phyloP scores from a whole-genome alignment of 2,113 vertebrate species.

The Oplegnathus fasciatus region DNA sequence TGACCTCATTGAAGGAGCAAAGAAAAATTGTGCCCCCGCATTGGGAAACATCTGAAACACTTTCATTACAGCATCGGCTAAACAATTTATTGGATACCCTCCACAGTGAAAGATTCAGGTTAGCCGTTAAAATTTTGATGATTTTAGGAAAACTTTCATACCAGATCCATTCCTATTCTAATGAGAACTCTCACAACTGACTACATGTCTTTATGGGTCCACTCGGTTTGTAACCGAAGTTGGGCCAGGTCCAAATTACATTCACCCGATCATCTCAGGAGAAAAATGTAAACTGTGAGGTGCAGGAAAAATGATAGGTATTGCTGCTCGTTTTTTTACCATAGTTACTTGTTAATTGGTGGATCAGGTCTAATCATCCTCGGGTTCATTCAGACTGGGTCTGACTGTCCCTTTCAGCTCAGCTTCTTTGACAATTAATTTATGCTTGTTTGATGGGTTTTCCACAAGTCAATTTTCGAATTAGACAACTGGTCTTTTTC shows the following conservation, averaged over 20 bases:
- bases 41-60: neutral
- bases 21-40: too few species aligned
- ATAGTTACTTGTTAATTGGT: conserved; percentile 8
- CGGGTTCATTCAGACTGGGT: neutral
- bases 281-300: too few species aligned
- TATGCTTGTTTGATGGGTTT: neutral
- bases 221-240: neutral
- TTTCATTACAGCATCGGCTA: neutral
- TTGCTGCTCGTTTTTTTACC: neutral
- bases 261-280: neutral
- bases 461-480: too few species aligned
- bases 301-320: neutral
- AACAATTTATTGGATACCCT: neutral
- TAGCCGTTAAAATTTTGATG: neutral
- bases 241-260: neutral
- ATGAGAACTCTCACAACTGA: neutral
- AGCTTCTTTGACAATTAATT: neutral
- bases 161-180: neutral
- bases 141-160: neutral
- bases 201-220: conserved; percentile 1
- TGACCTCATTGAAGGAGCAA: neutral
- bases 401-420: neutral
- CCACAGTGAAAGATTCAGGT: neutral
- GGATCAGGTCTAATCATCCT: neutral
- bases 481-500: neutral